These are phyloP conservation scores for Prenolepis imparis DNA, from an alignment of 2,888 invertebrate genomes.

Conservation along the genomic window DNA sequence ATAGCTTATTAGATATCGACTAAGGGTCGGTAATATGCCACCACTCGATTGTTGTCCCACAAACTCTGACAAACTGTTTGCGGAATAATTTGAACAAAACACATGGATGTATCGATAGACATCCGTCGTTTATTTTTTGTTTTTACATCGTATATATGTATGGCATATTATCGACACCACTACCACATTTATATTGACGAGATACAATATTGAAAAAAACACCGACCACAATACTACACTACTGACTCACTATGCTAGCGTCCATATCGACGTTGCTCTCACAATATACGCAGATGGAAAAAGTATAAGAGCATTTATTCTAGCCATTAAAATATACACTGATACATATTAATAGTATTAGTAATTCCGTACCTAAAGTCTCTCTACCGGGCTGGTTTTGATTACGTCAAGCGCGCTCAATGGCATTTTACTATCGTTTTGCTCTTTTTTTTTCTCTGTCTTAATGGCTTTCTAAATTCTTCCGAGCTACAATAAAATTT, in stretches of 20 bases:
- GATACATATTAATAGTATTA: conserved; percentile 85
- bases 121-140: neutral
- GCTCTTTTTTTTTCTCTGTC: conserved; percentile 48
- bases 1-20: conserved; percentile 85
- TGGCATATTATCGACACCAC: conserved; percentile 74
- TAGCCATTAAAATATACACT: conserved; percentile 84
- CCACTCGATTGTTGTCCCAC: conserved; percentile 30
- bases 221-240: conserved; percentile 86
- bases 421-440: conserved; percentile 70
- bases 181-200: conserved; percentile 85
- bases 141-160: conserved; percentile 12
- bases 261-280: conserved; percentile 83
- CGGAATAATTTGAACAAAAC: neutral
- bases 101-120: neutral
- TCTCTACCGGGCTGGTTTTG: conserved; percentile 86
- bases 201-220: conserved; percentile 85
- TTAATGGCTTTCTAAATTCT: conserved; percentile 56
- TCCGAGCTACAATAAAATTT: conserved; percentile 70
- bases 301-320: conserved; percentile 84
- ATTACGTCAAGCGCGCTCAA: conserved; percentile 84
- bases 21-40: conserved; percentile 80
- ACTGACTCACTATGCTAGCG: conserved; percentile 85
- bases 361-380: conserved; percentile 85
- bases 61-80: neutral
- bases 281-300: conserved; percentile 83